Evolutionary conservation across 2,888 invertebrate species (phyloP).

Genomic region (Tetramorium bicarinatum): DNA sequence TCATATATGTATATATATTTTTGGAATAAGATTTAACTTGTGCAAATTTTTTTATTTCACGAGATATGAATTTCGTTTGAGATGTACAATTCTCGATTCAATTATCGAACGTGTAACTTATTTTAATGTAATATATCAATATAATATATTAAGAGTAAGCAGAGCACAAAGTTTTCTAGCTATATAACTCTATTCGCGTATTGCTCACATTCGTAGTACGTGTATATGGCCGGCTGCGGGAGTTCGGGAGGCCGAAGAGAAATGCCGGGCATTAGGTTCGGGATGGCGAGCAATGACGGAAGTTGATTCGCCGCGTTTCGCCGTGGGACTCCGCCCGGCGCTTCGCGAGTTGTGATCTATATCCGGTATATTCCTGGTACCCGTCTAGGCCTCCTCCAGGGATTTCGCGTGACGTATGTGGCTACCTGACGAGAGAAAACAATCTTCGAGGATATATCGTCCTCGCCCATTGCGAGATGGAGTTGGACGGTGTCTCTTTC

Average conservation of each 20-base stretch:
- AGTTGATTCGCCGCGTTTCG: conserved; percentile 85
- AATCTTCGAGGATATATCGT: conserved; percentile 86
- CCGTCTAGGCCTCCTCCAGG: conserved; percentile 81
- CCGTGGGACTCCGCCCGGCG: conserved; percentile 81
- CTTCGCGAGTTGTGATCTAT: conserved; percentile 85
- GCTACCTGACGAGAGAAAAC: conserved; percentile 87
- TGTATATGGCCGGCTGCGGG: conserved; percentile 61
- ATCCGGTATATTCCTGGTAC: conserved; percentile 82
- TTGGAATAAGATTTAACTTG: not conserved
- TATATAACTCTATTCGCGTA: conserved; percentile 31
- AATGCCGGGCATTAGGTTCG: conserved; percentile 84
- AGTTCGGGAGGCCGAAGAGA: conserved; percentile 85
- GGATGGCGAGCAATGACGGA: conserved; percentile 86
- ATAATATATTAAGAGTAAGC: not conserved
- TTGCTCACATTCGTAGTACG: conserved; percentile 52
- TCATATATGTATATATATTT: not conserved
- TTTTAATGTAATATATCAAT: not conserved
- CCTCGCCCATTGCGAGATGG: conserved; percentile 71
- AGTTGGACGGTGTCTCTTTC: conserved; percentile 17
- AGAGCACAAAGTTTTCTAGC: not conserved
- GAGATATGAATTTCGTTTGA: not conserved
- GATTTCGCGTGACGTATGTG: conserved; percentile 85
- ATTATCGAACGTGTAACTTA: not conserved
- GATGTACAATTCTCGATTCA: not conserved
- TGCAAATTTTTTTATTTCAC: not conserved